A percentile compares a stretch with the other conserved stretches of the same genome.
phyloP scores from a whole-genome alignment of 2,113 vertebrate species.

The Sapajus apella region DNA sequence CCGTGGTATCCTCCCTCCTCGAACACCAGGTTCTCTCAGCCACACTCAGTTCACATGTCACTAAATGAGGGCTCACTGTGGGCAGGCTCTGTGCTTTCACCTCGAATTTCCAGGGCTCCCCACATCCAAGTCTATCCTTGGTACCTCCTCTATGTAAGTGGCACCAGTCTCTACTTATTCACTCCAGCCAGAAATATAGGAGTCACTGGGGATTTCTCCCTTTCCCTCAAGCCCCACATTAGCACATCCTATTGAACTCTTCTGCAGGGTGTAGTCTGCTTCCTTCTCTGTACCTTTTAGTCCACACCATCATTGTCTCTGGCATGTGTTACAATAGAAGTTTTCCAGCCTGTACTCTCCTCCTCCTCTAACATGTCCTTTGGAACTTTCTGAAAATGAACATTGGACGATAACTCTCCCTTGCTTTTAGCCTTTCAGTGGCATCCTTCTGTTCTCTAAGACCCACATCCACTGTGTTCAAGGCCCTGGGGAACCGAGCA shows the following conservation, averaged over 20 bases:
- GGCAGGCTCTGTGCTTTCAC: background rate
- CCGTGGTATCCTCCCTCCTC: background rate
- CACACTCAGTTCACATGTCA: background rate
- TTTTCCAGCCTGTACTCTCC: background rate
- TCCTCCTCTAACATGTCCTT: background rate
- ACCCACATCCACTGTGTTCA: background rate
- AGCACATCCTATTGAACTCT: background rate
- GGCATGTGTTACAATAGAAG: background rate
- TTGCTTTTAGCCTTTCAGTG: background rate
- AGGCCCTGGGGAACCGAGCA: background rate
- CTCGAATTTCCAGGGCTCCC: background rate
- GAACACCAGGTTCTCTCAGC: background rate
- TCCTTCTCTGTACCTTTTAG: background rate
- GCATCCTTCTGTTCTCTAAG: background rate
- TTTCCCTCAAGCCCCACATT: background rate
- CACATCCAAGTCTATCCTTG: background rate
- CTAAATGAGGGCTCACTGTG: background rate
- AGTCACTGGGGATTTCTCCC: background rate
- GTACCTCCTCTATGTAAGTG: fast-evolving
- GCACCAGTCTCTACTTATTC: background rate
- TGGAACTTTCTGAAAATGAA: too few relatives aligned
- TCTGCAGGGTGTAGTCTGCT: background rate
- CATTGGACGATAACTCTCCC: background rate
- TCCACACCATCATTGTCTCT: background rate
- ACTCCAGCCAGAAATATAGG: background rate